Base-by-base conservation (phyloP, 2,888 invertebrate species). In the Ophion costatus region DNA sequence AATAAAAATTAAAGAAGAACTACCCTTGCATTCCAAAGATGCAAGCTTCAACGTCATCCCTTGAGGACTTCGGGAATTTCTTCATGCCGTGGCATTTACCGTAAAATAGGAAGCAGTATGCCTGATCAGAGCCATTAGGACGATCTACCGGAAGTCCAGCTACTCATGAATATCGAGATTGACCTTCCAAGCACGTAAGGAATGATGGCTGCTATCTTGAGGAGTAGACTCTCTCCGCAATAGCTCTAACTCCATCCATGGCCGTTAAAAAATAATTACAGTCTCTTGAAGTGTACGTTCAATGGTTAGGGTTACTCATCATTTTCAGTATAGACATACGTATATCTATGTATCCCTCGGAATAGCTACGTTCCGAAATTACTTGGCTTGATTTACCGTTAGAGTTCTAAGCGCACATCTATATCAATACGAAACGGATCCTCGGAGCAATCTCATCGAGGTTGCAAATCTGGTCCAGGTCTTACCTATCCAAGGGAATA, bases 401-500 rank as follows among this genome's bases (percentile, higher is more conserved):
- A n/a, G 33, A 71, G 11, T n/a, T 22, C 29, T 33, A 24, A 10
- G n/a, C 7, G n/a, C 51, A 51, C 17, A 5, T 71, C 14, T 33
- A n/a, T 59, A 20, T 4, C 4, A 10, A 14, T 51, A 22, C 22
- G 22, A 69, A 69, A 69, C 51, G 42, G 22, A 51, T 45, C 63
- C 24, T 74, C n/a, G 45, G 4, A 64, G 11, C 57, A 33, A 57
- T n/a, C 33, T 24, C 20, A 51, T 51, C 61, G 20, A 51, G 70
- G n/a, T n/a, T 22, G 22, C 20, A 67, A 56, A 61, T 57, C n/a
- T 45, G 42, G 38, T 71, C 38, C 51, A 69, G 77, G 29, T 38
- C 64, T 59, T 77, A 57, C 59, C 71, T 51, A 59, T 64, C 42
- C 20, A 14, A 17, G n/a, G 14, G 33, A 38, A 67, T 59, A 73